Base-by-base conservation (phyloP, 1,140 invertebrate genomes). In the Druon quercuslanigerum region DNA sequence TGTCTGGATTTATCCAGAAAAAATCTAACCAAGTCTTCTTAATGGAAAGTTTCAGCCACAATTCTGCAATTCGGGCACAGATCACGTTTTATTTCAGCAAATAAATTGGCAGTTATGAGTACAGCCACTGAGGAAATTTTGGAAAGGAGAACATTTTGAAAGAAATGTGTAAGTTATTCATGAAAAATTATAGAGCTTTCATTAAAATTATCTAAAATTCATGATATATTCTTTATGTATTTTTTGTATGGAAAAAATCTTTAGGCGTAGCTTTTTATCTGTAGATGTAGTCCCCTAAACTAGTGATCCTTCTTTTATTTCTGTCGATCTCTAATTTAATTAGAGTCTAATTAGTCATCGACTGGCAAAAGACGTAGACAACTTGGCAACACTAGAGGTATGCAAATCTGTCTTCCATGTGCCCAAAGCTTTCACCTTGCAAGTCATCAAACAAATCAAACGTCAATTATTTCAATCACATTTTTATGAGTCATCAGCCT, bases 311-410 rank as follows among this genome's bases (percentile, higher is more conserved):
- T 66, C 25, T 66, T 66, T 40, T 66, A 66, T 33, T 66, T 66
- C 33, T 25, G 40, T 40, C 25, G 40, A 66, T 13, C 25, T 20
- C 60, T 66, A 66, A 66, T 66, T 66, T 40, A 13, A 66, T 40
- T 66, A 66, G 60, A 13, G 33, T 40, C 25, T 60, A 66, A 66
- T 66, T 66, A 66, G 40, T 40, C 60, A 66, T 66, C 60, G n/a
- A 40, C 40, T 66, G 25, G 60, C 60, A 66, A 40, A 25, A 16
- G 60, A 33, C 20, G n/a, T 14, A 40, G 60, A 66, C 25, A 16
- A 7, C 40, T 16, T 66, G 60, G 25, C 60, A 66, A 0, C n/a
- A 2, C 17, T 19, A n/a, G 17, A 54, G 17, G 16, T 16, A 54
- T 19, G 40, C 7, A 9, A 17, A 54, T 54, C 17, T 54, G 9